Conservation (phyloP, 2,113 vertebrate species). For the Dermatemys mawii region DNA sequence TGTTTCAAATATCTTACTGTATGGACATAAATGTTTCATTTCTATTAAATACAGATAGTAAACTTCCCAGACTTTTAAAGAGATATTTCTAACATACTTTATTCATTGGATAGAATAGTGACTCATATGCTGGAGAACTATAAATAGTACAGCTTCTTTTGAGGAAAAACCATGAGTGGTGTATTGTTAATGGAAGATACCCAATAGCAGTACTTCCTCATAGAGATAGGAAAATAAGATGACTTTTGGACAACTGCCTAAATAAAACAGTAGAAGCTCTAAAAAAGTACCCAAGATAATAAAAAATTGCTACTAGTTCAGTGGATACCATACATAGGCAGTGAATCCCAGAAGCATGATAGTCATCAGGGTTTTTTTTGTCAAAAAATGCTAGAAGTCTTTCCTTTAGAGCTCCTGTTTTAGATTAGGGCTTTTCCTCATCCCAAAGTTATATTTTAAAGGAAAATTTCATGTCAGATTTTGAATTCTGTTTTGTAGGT, state of each 20-base stretch:
- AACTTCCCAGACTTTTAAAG: background rate
- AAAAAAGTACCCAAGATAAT: background rate
- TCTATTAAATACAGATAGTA: background rate
- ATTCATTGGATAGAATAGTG: rapidly evolving
- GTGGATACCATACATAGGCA: background rate
- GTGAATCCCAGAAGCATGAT: background rate
- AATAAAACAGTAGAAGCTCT: background rate
- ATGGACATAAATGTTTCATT: background rate
- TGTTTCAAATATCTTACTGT: background rate
- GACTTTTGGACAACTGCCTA: background rate
- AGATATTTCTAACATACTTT: background rate
- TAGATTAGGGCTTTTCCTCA: background rate
- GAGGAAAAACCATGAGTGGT: background rate
- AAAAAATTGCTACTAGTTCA: background rate
- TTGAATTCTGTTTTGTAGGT: background rate
- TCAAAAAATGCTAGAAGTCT: background rate
- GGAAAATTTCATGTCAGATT: background rate
- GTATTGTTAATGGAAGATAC: background rate
- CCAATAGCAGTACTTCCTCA: background rate
- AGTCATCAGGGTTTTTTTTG: background rate
- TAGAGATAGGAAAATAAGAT: background rate
- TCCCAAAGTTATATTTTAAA: background rate
- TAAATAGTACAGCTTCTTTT: background rate
- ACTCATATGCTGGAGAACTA: background rate
- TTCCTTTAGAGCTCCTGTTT: background rate